Conservation (phyloP, 2,797 vertebrate species). For the Percopsis omiscomaycus region DNA sequence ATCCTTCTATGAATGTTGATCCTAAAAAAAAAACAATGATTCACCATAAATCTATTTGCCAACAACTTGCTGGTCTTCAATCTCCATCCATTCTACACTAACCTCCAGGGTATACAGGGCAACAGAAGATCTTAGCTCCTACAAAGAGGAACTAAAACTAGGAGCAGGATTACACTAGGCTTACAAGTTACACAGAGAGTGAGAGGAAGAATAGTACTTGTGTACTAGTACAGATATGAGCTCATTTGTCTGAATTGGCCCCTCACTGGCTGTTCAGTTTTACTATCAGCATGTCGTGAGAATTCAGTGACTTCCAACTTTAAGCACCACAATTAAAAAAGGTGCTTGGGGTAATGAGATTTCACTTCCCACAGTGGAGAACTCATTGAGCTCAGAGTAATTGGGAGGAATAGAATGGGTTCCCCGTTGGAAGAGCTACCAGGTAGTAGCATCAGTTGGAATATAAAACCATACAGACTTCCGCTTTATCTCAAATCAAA, state of each 20-base stretch:
- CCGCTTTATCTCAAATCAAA: constrained; percentile 26
- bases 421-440: constrained; percentile 8
- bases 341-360: constrained; percentile 39
- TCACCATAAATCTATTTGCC: no score
- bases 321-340: constrained; percentile 55
- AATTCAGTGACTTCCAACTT: constrained; percentile 21
- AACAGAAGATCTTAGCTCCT: constrained; percentile 35
- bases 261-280: constrained; percentile 23
- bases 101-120: constrained; percentile 25
- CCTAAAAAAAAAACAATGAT: no score
- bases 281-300: constrained; percentile 19
- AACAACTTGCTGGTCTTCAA: neutral
- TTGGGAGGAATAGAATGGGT: neutral
- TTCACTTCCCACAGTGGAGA: constrained; percentile 18
- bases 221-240: neutral
- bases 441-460: constrained; percentile 1
- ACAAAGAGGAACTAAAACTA: constrained; percentile 26
- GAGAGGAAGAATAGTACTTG: constrained; percentile 20
- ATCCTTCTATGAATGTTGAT: no score
- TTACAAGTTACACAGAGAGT: constrained; percentile 14
- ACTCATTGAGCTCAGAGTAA: constrained; percentile 31
- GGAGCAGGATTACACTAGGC: constrained; percentile 16
- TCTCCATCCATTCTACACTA: constrained; percentile 10
- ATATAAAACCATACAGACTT: neutral
- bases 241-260: constrained; percentile 14